These are phyloP conservation scores for Lithophane socia DNA, from an alignment of 2,888 invertebrate genomes.

Conservation along the genomic window DNA sequence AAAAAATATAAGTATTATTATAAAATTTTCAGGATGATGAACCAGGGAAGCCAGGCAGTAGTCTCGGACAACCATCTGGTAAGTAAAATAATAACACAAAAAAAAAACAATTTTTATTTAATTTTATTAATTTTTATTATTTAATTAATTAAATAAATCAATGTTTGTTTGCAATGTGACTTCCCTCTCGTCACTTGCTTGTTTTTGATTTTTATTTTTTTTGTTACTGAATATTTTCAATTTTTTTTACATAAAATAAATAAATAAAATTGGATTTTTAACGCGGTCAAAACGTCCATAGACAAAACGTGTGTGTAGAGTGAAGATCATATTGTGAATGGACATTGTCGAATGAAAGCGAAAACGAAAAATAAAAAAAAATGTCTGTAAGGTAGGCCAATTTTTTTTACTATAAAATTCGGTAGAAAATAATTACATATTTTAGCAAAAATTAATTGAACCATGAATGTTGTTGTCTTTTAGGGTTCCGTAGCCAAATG, in stretches of 20 bases:
- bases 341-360: slow-evolving; percentile 78
- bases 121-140: slow-evolving; percentile 66
- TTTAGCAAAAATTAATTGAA: slow-evolving; percentile 73
- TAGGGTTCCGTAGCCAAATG: slow-evolving; percentile 25
- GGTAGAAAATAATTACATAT: slow-evolving; percentile 50
- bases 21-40: slow-evolving; percentile 85
- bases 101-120: slow-evolving; percentile 49
- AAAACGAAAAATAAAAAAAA: slow-evolving; percentile 71
- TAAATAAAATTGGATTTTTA: slow-evolving; percentile 40
- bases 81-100: slow-evolving; percentile 66
- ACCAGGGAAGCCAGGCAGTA: slow-evolving; percentile 85
- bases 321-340: slow-evolving; percentile 88
- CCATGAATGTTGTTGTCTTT: slow-evolving; percentile 86
- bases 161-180: slow-evolving; percentile 89
- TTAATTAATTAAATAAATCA: slow-evolving; percentile 69
- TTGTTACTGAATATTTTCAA: slow-evolving; percentile 22
- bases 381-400: slow-evolving; percentile 90
- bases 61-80: slow-evolving; percentile 87
- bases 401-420: slow-evolving; percentile 75
- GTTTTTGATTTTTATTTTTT: slow-evolving; percentile 61
- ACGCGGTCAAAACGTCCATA: slow-evolving; percentile 65
- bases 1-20: background rate
- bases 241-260: slow-evolving; percentile 35
- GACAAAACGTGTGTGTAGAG: slow-evolving; percentile 70
- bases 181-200: slow-evolving; percentile 85